phyloP scores from a whole-genome alignment of 1,140 invertebrate species.

The Eciton burchellii region DNA sequence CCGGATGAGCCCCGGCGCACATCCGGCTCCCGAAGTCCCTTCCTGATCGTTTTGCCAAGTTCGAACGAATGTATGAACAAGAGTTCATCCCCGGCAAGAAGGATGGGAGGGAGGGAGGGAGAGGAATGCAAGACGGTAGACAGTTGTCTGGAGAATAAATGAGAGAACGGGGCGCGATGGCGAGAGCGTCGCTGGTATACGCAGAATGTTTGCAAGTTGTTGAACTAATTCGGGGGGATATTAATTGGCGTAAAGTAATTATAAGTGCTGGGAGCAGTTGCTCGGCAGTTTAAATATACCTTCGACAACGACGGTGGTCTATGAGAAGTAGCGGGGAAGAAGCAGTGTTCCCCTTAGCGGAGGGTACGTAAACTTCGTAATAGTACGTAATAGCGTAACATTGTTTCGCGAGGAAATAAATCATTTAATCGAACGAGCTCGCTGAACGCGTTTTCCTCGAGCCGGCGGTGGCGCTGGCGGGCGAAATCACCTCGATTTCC shows the following conservation, averaged over 20 bases:
- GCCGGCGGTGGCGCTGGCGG: too few species aligned
- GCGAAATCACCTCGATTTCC: background rate
- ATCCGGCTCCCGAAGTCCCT: constrained; percentile 2
- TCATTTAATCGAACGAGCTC: constrained; percentile 32
- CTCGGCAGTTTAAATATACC: constrained; percentile 59
- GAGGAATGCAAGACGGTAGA: constrained; percentile 28
- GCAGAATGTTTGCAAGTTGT: constrained; percentile 64
- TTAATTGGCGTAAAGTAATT: constrained; percentile 68
- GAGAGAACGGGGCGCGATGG: constrained; percentile 14
- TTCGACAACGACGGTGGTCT: constrained; percentile 56
- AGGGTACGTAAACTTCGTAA: constrained; percentile 53
- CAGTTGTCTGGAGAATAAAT: constrained; percentile 41
- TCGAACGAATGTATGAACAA: constrained; percentile 25
- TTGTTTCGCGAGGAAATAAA: constrained; percentile 48
- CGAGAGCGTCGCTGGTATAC: constrained; percentile 32
- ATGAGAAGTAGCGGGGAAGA: constrained; percentile 47
- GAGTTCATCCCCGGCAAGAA: constrained; percentile 17
- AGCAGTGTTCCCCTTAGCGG: constrained; percentile 55
- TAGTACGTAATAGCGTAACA: constrained; percentile 41
- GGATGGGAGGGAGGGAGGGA: too few species aligned
- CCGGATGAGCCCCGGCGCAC: background rate
- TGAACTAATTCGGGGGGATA: constrained; percentile 62
- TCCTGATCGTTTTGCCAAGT: constrained; percentile 31
- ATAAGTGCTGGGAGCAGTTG: constrained; percentile 64
- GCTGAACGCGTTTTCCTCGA: background rate